Percentiles rank a stretch among this genome's conserved stretches.
Evolutionary conservation across 2,888 invertebrate species (phyloP).

Genomic region (Chloromyia formosa): DNA sequence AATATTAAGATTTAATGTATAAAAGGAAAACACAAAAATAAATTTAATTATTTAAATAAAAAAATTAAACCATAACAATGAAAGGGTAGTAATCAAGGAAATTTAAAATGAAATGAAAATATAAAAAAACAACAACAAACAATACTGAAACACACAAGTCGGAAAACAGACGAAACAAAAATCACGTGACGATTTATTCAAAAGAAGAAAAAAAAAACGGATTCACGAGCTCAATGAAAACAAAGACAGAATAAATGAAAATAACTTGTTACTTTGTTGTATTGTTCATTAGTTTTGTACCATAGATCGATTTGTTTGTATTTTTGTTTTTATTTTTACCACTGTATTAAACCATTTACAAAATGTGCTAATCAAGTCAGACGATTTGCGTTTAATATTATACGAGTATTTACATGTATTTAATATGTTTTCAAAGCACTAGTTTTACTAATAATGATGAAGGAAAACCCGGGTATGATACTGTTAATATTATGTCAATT

Average conservation of each 20-base stretch:
- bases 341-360: no score
- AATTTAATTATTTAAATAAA: conserved; percentile 24
- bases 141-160: conserved; percentile 7
- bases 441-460: no score
- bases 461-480: no score
- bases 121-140: conserved; percentile 21
- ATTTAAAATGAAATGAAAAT: conserved; percentile 7
- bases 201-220: not conserved
- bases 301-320: not conserved
- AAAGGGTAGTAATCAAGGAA: conserved; percentile 18
- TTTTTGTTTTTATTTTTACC: not conserved
- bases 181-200: not conserved
- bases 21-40: conserved; percentile 28
- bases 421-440: no score
- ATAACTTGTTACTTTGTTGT: not conserved
- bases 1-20: conserved; percentile 37
- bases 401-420: no score
- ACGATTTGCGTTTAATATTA: no score
- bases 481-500: no score
- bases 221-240: not conserved
- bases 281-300: not conserved
- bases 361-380: no score
- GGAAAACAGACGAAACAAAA: conserved; percentile 2
- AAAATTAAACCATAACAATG: not conserved
- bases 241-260: not conserved